These are phyloP conservation scores for Alethe diademata DNA, from an alignment of 2,113 vertebrate species.

Conservation along the genomic window DNA sequence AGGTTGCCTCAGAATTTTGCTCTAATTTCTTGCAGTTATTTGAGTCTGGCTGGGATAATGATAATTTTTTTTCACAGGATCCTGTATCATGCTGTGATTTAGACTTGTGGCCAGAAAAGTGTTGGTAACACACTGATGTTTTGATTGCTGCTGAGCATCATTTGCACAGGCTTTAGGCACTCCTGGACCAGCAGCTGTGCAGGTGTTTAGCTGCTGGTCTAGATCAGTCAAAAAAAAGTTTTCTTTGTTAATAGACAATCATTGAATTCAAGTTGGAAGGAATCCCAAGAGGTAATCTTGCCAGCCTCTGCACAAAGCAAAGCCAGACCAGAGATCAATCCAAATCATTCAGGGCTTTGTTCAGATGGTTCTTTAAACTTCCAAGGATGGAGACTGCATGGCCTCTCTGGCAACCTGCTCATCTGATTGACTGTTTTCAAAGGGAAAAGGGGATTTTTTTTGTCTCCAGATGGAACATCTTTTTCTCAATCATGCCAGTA, in stretches of 20 bases:
- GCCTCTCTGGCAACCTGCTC: neutral
- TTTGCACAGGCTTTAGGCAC: neutral
- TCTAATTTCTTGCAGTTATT: neutral
- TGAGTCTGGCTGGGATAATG: neutral
- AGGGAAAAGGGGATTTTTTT: neutral
- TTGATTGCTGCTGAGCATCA: neutral
- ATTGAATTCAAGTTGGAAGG: neutral
- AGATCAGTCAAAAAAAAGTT: accelerated
- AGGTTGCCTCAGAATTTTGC: neutral
- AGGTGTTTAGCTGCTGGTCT: neutral
- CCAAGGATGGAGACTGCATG: too few species aligned
- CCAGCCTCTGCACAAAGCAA: neutral
- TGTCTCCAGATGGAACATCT: neutral
- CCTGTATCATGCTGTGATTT: neutral
- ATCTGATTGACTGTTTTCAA: neutral
- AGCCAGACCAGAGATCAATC: neutral
- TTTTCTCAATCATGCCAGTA: neutral
- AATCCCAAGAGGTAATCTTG: neutral
- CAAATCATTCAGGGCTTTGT: neutral
- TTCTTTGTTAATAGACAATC: neutral
- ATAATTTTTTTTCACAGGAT: neutral
- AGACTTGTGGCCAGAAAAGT: neutral
- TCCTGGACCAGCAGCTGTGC: neutral
- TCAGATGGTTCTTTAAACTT: neutral
- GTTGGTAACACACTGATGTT: neutral